Percentiles rank a stretch among this genome's conserved stretches.
Evolutionary conservation across 2,888 invertebrate species (phyloP).

Genomic region (Ryuthela nishihirai): DNA sequence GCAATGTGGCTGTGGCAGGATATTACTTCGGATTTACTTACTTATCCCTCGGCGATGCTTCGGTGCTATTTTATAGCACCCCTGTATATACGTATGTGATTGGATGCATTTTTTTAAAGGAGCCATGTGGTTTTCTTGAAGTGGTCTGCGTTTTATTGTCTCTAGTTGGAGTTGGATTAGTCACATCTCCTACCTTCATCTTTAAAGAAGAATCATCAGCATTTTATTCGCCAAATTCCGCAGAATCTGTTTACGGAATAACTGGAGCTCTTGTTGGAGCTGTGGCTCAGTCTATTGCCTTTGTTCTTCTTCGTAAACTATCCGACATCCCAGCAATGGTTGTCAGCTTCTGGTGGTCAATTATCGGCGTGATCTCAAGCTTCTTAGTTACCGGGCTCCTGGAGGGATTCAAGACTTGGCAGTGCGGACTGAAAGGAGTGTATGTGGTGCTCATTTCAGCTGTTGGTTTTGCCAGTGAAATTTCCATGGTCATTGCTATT

Average conservation of each 20-base stretch:
- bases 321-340: constrained; percentile 20
- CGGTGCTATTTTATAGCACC: constrained; percentile 24
- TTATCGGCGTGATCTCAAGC: constrained; percentile 10
- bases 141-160: constrained; percentile 2
- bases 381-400: not conserved
- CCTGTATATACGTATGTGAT: constrained; percentile 25
- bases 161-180: constrained; percentile 5
- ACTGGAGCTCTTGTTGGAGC: constrained; percentile 21
- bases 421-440: constrained; percentile 10
- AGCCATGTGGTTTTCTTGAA: constrained; percentile 13
- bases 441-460: constrained; percentile 5
- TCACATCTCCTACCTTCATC: constrained; percentile 10
- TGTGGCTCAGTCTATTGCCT: constrained; percentile 19
- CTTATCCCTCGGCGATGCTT: constrained; percentile 25
- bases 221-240: not conserved
- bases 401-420: not conserved
- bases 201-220: not conserved
- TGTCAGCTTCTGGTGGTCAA: constrained; percentile 30
- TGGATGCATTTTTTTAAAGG: constrained; percentile 23
- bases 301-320: constrained; percentile 22
- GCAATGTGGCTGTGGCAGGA: constrained; percentile 25
- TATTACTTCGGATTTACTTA: constrained; percentile 30
- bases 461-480: constrained; percentile 16
- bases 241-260: constrained; percentile 2
- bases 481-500: constrained; percentile 20